Conservation (phyloP, 2,888 invertebrate genomes). For the Yponomeuta plumbellus region DNA sequence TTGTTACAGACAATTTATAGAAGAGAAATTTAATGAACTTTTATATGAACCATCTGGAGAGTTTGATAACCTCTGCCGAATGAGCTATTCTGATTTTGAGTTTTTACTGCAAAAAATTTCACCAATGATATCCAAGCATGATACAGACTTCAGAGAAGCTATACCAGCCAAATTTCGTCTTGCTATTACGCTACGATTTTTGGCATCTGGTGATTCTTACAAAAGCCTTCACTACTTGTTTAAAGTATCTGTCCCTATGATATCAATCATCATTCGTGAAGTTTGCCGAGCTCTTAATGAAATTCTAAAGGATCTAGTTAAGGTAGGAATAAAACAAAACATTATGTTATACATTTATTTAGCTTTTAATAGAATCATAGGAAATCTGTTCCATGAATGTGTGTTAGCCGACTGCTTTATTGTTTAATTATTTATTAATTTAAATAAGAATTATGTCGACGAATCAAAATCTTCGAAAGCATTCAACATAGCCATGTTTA, state of each 20-base stretch:
- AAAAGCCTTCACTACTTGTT: conserved; percentile 23
- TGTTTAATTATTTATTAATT: too few relatives aligned
- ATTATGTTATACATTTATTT: too few relatives aligned
- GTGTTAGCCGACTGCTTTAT: too few relatives aligned
- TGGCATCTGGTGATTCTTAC: conserved; percentile 19
- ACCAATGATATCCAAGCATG: conserved; percentile 33
- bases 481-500: too few relatives aligned
- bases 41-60: conserved; percentile 32
- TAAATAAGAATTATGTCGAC: too few relatives aligned
- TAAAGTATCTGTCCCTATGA: conserved; percentile 30
- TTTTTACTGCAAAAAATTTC: conserved; percentile 31
- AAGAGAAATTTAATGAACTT: conserved; percentile 31
- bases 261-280: conserved; percentile 33
- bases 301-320: conserved; percentile 30
- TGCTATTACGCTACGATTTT: conserved; percentile 32
- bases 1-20: conserved; percentile 17
- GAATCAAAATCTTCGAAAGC: too few relatives aligned
- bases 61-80: conserved; percentile 32
- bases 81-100: conserved; percentile 33
- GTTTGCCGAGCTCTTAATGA: conserved; percentile 33
- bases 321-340: too few relatives aligned
- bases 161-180: conserved; percentile 34
- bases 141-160: conserved; percentile 28
- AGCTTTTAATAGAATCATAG: too few relatives aligned
- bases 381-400: too few relatives aligned